A percentile compares a stretch with the other conserved stretches of the same genome.
Evolutionary conservation across 2,113 vertebrate genomes (phyloP).

Genomic region (Spea bombifrons): DNA sequence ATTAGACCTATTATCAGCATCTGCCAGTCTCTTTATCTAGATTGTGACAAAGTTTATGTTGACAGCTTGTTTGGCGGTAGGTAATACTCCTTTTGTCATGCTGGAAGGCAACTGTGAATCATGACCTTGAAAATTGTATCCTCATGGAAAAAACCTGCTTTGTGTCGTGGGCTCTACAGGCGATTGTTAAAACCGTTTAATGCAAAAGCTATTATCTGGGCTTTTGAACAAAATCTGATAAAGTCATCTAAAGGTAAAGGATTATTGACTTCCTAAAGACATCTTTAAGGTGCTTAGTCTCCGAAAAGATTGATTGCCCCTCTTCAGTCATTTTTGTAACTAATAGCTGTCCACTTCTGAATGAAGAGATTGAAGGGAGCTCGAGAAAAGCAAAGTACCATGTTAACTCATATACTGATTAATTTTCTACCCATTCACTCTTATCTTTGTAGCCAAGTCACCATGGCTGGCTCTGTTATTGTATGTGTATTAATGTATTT

Average conservation of each 20-base stretch:
- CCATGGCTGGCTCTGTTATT: too few relatives aligned
- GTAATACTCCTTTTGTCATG: slow-evolving; percentile 79
- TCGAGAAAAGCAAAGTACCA: background rate
- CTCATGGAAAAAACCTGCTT: slow-evolving; percentile 82
- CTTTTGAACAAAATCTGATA: slow-evolving; percentile 94
- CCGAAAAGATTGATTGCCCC: slow-evolving; percentile 90
- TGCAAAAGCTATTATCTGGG: slow-evolving; percentile 88
- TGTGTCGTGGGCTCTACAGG: slow-evolving; percentile 82
- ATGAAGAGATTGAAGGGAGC: slow-evolving; percentile 82
- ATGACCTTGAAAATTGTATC: slow-evolving; percentile 88
- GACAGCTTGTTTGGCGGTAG: slow-evolving; percentile 90
- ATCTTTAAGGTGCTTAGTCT: slow-evolving; percentile 85
- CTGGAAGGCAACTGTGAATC: slow-evolving; percentile 72
- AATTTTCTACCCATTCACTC: background rate
- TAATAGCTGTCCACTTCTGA: slow-evolving; percentile 74
- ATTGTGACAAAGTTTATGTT: slow-evolving; percentile 91
- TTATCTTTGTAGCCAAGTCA: too few relatives aligned
- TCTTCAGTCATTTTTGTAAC: slow-evolving; percentile 74
- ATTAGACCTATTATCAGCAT: slow-evolving; percentile 89
- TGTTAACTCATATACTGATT: slow-evolving; percentile 32
- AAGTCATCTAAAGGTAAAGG: slow-evolving; percentile 93
- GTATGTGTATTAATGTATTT: too few relatives aligned
- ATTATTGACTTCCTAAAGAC: slow-evolving; percentile 98
- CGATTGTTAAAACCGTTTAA: slow-evolving; percentile 85
- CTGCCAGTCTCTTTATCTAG: slow-evolving; percentile 90